A percentile compares a stretch with the other conserved stretches of the same genome.
Conservation (phyloP, 2,113 vertebrate genomes). For the Paramormyrops kingsleyae region DNA sequence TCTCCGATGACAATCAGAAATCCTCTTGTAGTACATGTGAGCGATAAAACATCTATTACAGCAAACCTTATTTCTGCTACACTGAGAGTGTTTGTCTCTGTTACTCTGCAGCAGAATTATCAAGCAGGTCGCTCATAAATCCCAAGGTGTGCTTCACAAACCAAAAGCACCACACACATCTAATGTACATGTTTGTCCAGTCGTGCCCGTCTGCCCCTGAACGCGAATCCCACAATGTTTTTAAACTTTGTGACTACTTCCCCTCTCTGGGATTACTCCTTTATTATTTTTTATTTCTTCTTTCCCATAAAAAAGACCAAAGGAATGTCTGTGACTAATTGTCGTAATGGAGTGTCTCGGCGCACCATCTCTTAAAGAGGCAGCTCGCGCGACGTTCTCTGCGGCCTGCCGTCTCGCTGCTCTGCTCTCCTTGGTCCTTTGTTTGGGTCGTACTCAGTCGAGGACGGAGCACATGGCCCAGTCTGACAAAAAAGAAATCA, state of each 20-base stretch:
- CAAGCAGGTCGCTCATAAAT: not conserved
- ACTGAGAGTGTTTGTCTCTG: not conserved
- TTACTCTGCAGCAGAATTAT: not conserved
- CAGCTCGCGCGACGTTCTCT: not conserved
- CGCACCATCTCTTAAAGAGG: not conserved
- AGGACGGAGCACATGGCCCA: not conserved
- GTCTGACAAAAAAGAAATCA: not conserved
- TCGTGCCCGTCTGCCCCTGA: not conserved
- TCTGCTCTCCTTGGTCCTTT: not conserved
- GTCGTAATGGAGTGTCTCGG: not conserved
- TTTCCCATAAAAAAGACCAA: slow-evolving; percentile 2
- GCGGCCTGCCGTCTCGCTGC: not conserved
- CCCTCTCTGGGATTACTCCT: not conserved
- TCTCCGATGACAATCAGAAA: not conserved
- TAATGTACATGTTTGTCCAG: not conserved
- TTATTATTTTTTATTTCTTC: not conserved
- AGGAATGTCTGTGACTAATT: slow-evolving; percentile 6
- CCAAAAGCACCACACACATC: not conserved
- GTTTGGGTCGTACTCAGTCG: not conserved
- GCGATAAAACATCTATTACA: not conserved
- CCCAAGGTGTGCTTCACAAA: not conserved
- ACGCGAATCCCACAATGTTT: not conserved
- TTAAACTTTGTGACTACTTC: not conserved
- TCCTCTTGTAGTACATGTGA: not conserved
- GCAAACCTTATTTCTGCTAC: not conserved